These are phyloP conservation scores for Nomada ferruginata DNA, from an alignment of 2,888 invertebrate genomes.

Conservation along the genomic window DNA sequence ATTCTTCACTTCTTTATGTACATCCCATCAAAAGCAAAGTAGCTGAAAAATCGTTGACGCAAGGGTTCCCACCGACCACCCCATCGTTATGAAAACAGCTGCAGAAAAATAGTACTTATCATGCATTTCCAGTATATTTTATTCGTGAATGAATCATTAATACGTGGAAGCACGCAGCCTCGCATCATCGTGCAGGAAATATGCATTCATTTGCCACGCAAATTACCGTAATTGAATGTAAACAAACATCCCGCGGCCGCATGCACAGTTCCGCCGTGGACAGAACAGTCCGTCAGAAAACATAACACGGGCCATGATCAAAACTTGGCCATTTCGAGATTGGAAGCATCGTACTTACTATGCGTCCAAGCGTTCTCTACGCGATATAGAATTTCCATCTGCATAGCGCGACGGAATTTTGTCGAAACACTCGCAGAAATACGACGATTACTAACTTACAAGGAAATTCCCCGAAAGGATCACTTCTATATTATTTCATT, in stretches of 20 bases:
- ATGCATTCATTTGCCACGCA: neutral
- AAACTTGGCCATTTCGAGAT: constrained; percentile 53
- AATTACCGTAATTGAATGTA: constrained; percentile 40
- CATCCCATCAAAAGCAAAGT: neutral
- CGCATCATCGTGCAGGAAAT: neutral
- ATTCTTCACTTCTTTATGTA: neutral
- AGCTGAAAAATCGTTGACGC: neutral
- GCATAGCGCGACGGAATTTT: neutral
- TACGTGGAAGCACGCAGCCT: no score
- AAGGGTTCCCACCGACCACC: neutral
- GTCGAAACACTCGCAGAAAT: neutral
- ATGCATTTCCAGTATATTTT: neutral
- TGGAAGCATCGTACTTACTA: constrained; percentile 6
- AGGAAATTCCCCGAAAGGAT: neutral
- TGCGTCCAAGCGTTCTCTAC: neutral
- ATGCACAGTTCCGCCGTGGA: neutral
- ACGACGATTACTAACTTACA: neutral
- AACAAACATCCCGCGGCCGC: constrained; percentile 4
- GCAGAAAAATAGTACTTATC: neutral
- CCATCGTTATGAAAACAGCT: neutral
- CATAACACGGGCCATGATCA: constrained; percentile 16
- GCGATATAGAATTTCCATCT: neutral
- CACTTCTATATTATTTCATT: constrained; percentile 35
- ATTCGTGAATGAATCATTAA: constrained; percentile 4
- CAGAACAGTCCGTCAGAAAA: constrained; percentile 11